Evolutionary conservation across 2,113 vertebrate species (phyloP), one percentile per base, ranked within the genome.

Genomic region (Reinhardtius hippoglossoides): DNA sequence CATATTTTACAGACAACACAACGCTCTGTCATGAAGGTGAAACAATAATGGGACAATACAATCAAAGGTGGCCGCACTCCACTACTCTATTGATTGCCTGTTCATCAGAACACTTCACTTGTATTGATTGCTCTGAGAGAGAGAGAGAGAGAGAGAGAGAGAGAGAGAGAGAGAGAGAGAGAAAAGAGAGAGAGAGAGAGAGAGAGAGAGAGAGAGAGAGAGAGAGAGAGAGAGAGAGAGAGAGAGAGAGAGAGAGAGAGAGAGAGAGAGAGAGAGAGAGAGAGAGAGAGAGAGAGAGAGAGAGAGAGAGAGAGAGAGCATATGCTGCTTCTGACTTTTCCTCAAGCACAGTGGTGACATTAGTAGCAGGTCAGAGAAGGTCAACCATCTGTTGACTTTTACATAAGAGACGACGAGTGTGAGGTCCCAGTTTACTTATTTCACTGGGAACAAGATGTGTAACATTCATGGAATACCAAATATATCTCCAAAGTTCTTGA

Each of bases 361-460:
- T 81, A 81, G 50, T 56, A 79, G 24, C 61, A 69, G 40, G 74
- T 76, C 67, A 62, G 56, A 52, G 80, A 85, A 88, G 82, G 77
- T 85, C 62, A 59, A 63, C 13, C 23, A 64, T 74, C 74, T 86
- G 80, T 52, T 59, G 69, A 64, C 52, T 57, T 60, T 55, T 23
- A 37, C 9, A 37, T 37, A 9, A 37, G 8, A 8, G n/a, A 54
- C 52, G 9, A 54, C 23, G 35, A 67, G 46, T 23, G 20, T n/a
- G 7, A 23, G 57, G n/a, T 44, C 48, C 20, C n/a, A 50, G 27
- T 12, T 40, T 23, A 54, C 5, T 37, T 37, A n/a, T 35, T 27
- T 20, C n/a, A n/a, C 64, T 35, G 0, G 42, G 13, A 57, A 9
- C 6, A 21, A 61, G 40, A 4, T 9, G 7, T 40, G 20, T 23